phyloP scores from a whole-genome alignment of 2,797 vertebrate species.

The Cichlasoma orientale region DNA sequence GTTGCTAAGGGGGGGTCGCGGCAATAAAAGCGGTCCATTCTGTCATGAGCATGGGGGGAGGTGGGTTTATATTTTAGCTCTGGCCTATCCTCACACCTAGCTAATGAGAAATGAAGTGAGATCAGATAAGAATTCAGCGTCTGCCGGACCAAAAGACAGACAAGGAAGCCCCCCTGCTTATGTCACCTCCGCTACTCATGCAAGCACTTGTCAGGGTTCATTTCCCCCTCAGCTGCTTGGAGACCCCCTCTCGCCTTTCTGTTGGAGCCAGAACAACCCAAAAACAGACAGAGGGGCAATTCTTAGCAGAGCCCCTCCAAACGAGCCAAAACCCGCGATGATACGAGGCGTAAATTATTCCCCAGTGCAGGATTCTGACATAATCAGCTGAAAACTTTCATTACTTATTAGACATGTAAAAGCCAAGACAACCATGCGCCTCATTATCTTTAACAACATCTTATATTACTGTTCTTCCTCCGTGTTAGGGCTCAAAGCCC shows the following conservation, averaged over 20 bases:
- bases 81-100: conserved; percentile 57
- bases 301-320: conserved; percentile 52
- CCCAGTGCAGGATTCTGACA: conserved; percentile 34
- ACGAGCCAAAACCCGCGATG: conserved; percentile 37
- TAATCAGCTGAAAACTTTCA: conserved; percentile 37
- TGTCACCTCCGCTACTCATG: conserved; percentile 73
- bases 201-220: conserved; percentile 72
- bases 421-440: conserved; percentile 33
- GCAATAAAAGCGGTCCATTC: conserved; percentile 60
- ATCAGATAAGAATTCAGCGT: conserved; percentile 79
- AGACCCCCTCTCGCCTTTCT: conserved; percentile 73
- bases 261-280: conserved; percentile 63
- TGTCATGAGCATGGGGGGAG: conserved; percentile 26
- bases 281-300: conserved; percentile 72
- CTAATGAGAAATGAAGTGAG: conserved; percentile 79
- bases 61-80: conserved; percentile 35
- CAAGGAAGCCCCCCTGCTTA: conserved; percentile 68
- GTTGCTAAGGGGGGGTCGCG: conserved; percentile 48
- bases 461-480: conserved; percentile 32
- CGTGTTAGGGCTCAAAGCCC: conserved; percentile 29
- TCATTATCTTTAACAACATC: conserved; percentile 50
- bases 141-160: conserved; percentile 58
- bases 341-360: conserved; percentile 61
- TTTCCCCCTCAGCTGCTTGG: conserved; percentile 75
- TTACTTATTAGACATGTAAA: conserved; percentile 31